A percentile compares a stretch with the other conserved stretches of the same genome.
Evolutionary conservation across 2,113 vertebrate genomes (phyloP).

Genomic region (Suricata suricatta): DNA sequence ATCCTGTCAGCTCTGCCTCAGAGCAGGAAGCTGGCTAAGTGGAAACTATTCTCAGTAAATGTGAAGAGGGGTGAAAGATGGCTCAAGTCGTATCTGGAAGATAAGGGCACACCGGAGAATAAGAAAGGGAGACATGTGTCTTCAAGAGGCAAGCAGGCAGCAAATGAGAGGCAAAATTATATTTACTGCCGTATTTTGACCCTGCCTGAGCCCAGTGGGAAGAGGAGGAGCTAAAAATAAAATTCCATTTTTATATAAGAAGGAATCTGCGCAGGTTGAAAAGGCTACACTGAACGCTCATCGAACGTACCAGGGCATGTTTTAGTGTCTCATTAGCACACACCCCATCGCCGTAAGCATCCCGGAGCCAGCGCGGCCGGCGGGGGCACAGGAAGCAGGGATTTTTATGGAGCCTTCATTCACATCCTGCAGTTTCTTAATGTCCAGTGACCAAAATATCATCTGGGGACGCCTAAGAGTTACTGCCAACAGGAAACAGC

Average conservation of each 20-base stretch:
- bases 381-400: background rate
- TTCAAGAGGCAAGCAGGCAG: background rate
- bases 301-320: slow-evolving; percentile 43
- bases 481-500: background rate
- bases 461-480: slow-evolving; percentile 6
- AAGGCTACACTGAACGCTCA: slow-evolving; percentile 44
- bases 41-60: slow-evolving; percentile 1
- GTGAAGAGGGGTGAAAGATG: background rate
- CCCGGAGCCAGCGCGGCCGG: background rate
- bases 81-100: background rate
- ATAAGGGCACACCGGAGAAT: slow-evolving; percentile 13
- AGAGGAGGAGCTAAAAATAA: slow-evolving; percentile 55
- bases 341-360: background rate
- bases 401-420: slow-evolving; percentile 65
- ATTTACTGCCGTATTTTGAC: slow-evolving; percentile 52
- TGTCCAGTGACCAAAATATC: slow-evolving; percentile 36
- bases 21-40: slow-evolving; percentile 27
- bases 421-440: slow-evolving; percentile 68
- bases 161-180: slow-evolving; percentile 42
- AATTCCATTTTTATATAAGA: slow-evolving; percentile 39
- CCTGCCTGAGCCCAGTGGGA: slow-evolving; percentile 45
- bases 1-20: background rate
- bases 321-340: slow-evolving; percentile 62
- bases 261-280: slow-evolving; percentile 25
- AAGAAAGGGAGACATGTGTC: background rate